Conservation (phyloP, 2,797 vertebrate species). For the Lophotriccus pileatus region DNA sequence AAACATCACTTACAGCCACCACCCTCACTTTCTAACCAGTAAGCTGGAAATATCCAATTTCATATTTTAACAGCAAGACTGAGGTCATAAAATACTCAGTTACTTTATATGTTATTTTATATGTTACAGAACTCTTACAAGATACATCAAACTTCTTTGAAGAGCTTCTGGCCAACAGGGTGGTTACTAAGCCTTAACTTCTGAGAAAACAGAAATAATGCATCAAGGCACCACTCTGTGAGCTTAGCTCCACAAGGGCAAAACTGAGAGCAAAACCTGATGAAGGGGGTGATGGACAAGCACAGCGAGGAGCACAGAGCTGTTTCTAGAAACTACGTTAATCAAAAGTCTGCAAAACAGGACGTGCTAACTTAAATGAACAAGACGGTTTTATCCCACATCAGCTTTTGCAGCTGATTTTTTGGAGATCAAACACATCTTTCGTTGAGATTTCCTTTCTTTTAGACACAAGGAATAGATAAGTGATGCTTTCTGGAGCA, state of each 20-base stretch:
- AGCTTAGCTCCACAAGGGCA: neutral
- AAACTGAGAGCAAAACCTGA: neutral
- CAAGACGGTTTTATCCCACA: neutral
- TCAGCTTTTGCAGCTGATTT: neutral
- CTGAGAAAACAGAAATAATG: neutral
- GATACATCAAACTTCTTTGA: neutral
- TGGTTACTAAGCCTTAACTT: neutral
- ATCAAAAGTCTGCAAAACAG: neutral
- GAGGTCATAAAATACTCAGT: neutral
- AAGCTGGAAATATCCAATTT: neutral
- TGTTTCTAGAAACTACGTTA: neutral
- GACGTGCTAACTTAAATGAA: neutral
- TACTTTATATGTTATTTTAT: neutral
- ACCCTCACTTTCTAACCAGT: neutral
- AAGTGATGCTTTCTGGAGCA: neutral
- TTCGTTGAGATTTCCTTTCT: neutral
- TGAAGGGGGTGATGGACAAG: neutral
- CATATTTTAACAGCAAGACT: neutral
- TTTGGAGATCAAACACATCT: neutral
- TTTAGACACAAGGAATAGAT: neutral
- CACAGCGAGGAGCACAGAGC: neutral
- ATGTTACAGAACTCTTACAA: neutral
- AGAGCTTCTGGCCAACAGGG: neutral
- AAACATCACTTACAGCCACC: neutral
- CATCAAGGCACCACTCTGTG: neutral